Evolutionary conservation across 1,140 invertebrate species (phyloP).

Genomic region (Drosophila ironensis): DNA sequence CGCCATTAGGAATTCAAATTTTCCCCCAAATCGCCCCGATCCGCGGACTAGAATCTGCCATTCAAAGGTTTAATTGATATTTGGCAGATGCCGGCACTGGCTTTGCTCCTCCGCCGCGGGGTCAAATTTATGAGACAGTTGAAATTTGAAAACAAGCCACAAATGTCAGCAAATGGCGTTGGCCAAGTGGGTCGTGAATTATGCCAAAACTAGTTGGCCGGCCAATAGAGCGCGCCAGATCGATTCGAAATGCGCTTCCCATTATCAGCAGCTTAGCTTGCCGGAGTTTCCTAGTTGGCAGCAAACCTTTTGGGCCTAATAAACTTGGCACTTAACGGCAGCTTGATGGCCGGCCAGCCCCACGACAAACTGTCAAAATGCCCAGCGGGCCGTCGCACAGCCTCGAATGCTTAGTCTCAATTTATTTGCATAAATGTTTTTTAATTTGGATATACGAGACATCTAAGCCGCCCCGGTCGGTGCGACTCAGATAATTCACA

Average conservation of each 20-base stretch:
- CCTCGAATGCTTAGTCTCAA: slow-evolving; percentile 16
- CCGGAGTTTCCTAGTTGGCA: no score
- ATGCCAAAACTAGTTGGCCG: slow-evolving; percentile 33
- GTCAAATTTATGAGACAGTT: slow-evolving; percentile 72
- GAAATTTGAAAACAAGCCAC: slow-evolving; percentile 73
- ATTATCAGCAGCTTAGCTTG: no score
- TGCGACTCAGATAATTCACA: slow-evolving; percentile 65
- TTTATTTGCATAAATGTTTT: slow-evolving; percentile 59
- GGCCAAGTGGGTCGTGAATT: slow-evolving; percentile 66
- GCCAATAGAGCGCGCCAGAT: slow-evolving; percentile 8
- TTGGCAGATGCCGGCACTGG: slow-evolving; percentile 7
- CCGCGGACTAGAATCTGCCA: slow-evolving; percentile 51
- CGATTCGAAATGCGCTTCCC: slow-evolving; percentile 21
- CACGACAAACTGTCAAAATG: slow-evolving; percentile 65
- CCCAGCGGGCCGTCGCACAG: slow-evolving; percentile 22
- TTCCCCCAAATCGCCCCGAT: slow-evolving; percentile 48
- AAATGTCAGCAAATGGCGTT: slow-evolving; percentile 69
- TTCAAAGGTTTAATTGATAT: slow-evolving; percentile 35
- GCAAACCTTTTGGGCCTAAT: slow-evolving; percentile 44
- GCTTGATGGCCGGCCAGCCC: slow-evolving; percentile 60
- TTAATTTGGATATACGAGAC: slow-evolving; percentile 71
- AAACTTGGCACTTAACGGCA: slow-evolving; percentile 70
- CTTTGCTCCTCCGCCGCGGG: slow-evolving; percentile 14
- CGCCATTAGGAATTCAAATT: slow-evolving; percentile 76
- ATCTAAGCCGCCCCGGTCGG: slow-evolving; percentile 34